These are phyloP conservation scores for Pimpla rufipes DNA, from an alignment of 2,888 invertebrate genomes.

Conservation along the genomic window DNA sequence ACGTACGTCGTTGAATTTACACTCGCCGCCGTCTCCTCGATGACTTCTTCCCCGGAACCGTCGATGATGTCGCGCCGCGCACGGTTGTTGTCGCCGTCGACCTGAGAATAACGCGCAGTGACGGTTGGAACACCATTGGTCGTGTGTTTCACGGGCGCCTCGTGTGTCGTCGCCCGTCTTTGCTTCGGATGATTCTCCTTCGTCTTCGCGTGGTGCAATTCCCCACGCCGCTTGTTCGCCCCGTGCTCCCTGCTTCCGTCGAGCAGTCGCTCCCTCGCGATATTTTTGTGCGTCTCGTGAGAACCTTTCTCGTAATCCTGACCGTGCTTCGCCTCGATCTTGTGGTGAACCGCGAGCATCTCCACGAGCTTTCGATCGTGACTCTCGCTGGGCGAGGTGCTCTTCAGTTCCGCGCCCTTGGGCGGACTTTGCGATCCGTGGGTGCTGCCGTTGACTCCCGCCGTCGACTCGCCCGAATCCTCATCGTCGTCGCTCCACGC, in stretches of 20 bases:
- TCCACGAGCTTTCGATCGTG: slow-evolving; percentile 71
- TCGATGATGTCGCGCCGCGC: slow-evolving; percentile 41
- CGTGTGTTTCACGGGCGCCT: slow-evolving; percentile 51
- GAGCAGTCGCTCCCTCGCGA: slow-evolving; percentile 44
- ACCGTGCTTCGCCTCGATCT: slow-evolving; percentile 58
- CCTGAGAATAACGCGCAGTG: slow-evolving; percentile 20
- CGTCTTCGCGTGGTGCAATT: background rate
- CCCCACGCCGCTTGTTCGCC: background rate
- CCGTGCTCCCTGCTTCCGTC: slow-evolving; percentile 35
- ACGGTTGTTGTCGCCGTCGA: slow-evolving; percentile 40
- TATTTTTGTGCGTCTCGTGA: slow-evolving; percentile 45
- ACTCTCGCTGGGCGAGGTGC: slow-evolving; percentile 29
- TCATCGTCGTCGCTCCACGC: slow-evolving; percentile 72
- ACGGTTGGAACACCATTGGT: slow-evolving; percentile 53
- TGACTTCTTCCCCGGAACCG: background rate
- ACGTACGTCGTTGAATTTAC: slow-evolving; percentile 49
- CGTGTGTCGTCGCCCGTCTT: slow-evolving; percentile 62
- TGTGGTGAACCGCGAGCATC: slow-evolving; percentile 69
- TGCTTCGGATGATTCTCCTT: slow-evolving; percentile 47
- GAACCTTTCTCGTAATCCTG: slow-evolving; percentile 69
- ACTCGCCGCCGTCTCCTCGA: background rate
- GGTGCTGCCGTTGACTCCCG: slow-evolving; percentile 7
- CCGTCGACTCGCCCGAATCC: slow-evolving; percentile 67
- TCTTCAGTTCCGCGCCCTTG: slow-evolving; percentile 28
- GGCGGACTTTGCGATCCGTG: background rate